Base-by-base conservation (phyloP, 2,888 invertebrate species). In the Carterocephalus palaemon region DNA sequence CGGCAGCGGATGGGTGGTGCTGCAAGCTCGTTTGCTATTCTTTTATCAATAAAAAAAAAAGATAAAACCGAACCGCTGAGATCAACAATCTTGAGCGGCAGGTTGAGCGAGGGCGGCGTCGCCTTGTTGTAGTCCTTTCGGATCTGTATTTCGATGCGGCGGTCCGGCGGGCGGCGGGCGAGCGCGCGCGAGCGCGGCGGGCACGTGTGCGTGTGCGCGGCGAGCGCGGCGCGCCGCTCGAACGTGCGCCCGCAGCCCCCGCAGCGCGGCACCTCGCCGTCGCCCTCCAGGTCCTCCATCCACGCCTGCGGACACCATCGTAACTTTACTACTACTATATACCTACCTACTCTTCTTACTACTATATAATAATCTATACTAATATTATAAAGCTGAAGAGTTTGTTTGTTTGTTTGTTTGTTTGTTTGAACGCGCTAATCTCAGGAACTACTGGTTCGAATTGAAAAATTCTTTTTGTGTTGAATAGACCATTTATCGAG, bases 191-290 rank as follows among this genome's bases (percentile, higher is more conserved):
- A 74, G 29, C 90, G 78, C 50, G 89, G 89, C 50, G 78, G 87
- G 69, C 93, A 94, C 42, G 90, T 90, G 64, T 91, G 89, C 23
- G 91, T 88, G 76, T 93, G 94, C 10, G 93, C 90, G 3, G 90
- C 89, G 2, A 93, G 78, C 1, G 93, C 93, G 6, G 92, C 93
- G 53, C 90, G 90, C 0, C 92, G 88, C 64, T 93, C 93, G 64
- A 93, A 93, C 46, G 89, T 85, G 54, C 92, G 90, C 0, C 91
- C 92, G 68, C 94, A 94, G 0, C 90, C 90, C 10, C 90, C 90
- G 64, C 92, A 90, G 66, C 88, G 90, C 56, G 92, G 76, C 32
- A 90, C 64, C 53, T 89, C 89, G 6, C 88, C 82, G 57, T 90
- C 90, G 4, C 87, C 82, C 60, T 92, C 92, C 57, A 92, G 82